A percentile compares a stretch with the other conserved stretches of the same genome.
Conservation (phyloP, 2,888 invertebrate genomes). For the Dyspetes luteomarginatus region DNA sequence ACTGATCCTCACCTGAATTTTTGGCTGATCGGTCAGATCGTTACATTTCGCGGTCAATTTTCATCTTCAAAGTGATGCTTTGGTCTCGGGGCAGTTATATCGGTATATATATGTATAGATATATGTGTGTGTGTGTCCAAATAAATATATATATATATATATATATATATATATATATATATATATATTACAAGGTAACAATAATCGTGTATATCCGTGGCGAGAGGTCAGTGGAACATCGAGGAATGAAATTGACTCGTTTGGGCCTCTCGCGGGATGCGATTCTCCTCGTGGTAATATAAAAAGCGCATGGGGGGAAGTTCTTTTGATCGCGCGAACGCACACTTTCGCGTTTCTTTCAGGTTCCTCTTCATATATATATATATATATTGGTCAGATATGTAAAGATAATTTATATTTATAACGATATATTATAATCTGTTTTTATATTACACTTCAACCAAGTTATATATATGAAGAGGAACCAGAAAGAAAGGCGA, state of each 20-base stretch:
- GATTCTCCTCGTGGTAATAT: constrained; percentile 44
- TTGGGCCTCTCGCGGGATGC: constrained; percentile 36
- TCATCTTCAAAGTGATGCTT: constrained; percentile 42
- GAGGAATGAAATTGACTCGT: constrained; percentile 65
- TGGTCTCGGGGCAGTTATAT: constrained; percentile 15
- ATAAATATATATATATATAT: background rate
- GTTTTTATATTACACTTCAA: background rate
- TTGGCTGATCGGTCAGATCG: constrained; percentile 25
- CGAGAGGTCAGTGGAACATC: constrained; percentile 67
- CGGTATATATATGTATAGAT: background rate
- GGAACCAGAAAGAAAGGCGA: constrained; percentile 36
- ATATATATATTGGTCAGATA: constrained; percentile 3
- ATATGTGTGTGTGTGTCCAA: background rate
- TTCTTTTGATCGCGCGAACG: constrained; percentile 12
- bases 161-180: constrained; percentile 6
- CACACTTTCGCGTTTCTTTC: constrained; percentile 57
- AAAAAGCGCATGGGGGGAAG: constrained; percentile 9
- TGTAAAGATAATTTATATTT: background rate
- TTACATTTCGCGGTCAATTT: constrained; percentile 48
- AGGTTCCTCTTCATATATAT: constrained; percentile 1
- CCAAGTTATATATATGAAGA: constrained; percentile 7
- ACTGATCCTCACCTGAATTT: background rate
- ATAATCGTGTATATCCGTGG: constrained; percentile 57
- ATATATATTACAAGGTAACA: constrained; percentile 41
- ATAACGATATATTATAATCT: constrained; percentile 3